Evolutionary conservation across 2,797 vertebrate genomes (phyloP).

Genomic region (Spheniscus humboldti): DNA sequence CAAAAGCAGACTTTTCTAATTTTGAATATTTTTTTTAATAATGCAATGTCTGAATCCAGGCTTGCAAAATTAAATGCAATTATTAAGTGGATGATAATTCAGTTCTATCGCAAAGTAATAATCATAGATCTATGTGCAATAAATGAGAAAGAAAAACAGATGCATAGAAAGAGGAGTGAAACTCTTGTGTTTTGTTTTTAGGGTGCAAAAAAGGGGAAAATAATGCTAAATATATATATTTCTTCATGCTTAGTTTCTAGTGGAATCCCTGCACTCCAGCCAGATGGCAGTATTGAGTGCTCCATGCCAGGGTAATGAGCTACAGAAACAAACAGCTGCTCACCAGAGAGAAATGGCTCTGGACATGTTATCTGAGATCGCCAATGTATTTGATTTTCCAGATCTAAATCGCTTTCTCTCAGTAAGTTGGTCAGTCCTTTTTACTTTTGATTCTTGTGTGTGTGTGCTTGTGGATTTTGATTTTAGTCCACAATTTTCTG

Average conservation of each 20-base stretch:
- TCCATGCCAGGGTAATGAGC: conserved; percentile 80
- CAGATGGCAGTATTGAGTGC: conserved; percentile 82
- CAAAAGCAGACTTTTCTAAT: not conserved
- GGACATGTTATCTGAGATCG: conserved; percentile 92
- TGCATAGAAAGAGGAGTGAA: not conserved
- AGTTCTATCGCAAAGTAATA: not conserved
- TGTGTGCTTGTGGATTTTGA: not conserved
- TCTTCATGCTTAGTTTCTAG: conserved; percentile 84
- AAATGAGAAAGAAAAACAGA: not conserved
- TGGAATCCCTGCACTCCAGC: conserved; percentile 93
- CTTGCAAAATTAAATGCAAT: not conserved
- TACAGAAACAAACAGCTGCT: conserved; percentile 81
- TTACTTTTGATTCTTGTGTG: not conserved
- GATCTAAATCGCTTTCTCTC: conserved; percentile 95
- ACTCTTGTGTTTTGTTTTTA: not conserved
- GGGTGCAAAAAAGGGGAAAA: not conserved
- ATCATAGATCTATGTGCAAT: not conserved
- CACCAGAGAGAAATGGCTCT: conserved; percentile 90
- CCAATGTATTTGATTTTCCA: conserved; percentile 96
- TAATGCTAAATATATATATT: not conserved
- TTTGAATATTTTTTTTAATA: not conserved
- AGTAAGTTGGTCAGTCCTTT: conserved; percentile 72
- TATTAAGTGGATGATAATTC: not conserved
- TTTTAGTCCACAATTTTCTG: not conserved
- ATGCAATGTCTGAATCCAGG: not conserved